Conservation (phyloP, 35 echinoderm and acorn worm species). For the Stichopus chloronotus region DNA sequence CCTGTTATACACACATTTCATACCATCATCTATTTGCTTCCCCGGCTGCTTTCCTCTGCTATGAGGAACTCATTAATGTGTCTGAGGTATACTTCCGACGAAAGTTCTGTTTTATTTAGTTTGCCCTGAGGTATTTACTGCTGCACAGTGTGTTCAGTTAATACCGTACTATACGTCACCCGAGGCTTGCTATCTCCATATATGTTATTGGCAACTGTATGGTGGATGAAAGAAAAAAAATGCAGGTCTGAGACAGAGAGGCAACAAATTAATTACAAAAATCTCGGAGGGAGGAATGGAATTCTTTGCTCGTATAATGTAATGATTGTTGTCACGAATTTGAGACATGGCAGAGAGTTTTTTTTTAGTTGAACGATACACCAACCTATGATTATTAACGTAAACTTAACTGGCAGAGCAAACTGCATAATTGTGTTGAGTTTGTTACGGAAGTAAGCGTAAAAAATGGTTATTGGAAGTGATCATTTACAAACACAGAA, state of each 20-base stretch:
- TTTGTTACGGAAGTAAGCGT: too few relatives aligned
- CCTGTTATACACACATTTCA: too few relatives aligned
- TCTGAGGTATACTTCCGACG: not conserved
- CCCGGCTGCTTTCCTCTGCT: not conserved
- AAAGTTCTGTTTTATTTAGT: not conserved
- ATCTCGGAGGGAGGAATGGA: too few relatives aligned
- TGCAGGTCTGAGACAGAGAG: not conserved
- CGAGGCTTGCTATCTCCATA: not conserved
- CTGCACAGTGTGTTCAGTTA: not conserved
- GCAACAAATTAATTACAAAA: conserved; percentile 1
- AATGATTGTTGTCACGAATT: too few relatives aligned
- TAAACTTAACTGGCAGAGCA: too few relatives aligned
- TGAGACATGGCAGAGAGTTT: too few relatives aligned
- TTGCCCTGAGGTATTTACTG: not conserved
- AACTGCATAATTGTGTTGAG: too few relatives aligned
- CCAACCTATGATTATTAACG: too few relatives aligned
- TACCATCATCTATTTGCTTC: not conserved
- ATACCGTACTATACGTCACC: not conserved
- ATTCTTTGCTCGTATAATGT: too few relatives aligned
- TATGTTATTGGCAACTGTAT: not conserved
- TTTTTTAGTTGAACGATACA: too few relatives aligned
- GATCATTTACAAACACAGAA: too few relatives aligned
- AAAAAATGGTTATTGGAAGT: too few relatives aligned
- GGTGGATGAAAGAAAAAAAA: not conserved
- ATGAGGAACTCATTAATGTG: not conserved